Evolutionary conservation across 2,888 invertebrate genomes (phyloP).

Genomic region (Drosophila silvestris): DNA sequence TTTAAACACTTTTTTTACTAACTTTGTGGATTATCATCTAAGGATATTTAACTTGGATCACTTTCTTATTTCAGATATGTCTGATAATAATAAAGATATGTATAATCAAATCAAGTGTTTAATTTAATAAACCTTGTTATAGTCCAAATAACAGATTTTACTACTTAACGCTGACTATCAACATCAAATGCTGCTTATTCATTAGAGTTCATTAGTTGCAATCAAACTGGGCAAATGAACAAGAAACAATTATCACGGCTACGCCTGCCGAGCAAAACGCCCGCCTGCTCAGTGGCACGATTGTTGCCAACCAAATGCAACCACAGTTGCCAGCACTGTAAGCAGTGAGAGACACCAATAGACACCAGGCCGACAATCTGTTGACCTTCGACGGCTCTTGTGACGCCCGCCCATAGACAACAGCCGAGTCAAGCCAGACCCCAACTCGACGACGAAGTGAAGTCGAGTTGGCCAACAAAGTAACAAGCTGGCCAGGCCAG

Average conservation of each 20-base stretch:
- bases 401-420: slow-evolving; percentile 72
- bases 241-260: slow-evolving; percentile 81
- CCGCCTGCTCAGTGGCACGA: slow-evolving; percentile 53
- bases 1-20: neutral
- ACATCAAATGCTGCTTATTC: slow-evolving; percentile 54
- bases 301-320: slow-evolving; percentile 23
- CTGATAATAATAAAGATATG: neutral
- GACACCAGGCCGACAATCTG: slow-evolving; percentile 78
- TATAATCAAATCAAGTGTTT: slow-evolving; percentile 13
- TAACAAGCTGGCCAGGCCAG: slow-evolving; percentile 44
- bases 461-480: slow-evolving; percentile 58
- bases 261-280: slow-evolving; percentile 60
- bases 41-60: neutral
- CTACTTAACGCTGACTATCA: slow-evolving; percentile 13
- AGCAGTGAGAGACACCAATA: slow-evolving; percentile 57
- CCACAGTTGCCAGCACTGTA: slow-evolving; percentile 17
- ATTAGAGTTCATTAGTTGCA: slow-evolving; percentile 80
- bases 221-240: slow-evolving; percentile 78
- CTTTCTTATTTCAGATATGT: neutral
- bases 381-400: slow-evolving; percentile 77
- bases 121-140: slow-evolving; percentile 1
- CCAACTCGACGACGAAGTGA: slow-evolving; percentile 16
- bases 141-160: slow-evolving; percentile 16
- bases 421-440: slow-evolving; percentile 35
- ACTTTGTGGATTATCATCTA: neutral